These are phyloP conservation scores for Gobio gobio DNA, from an alignment of 2,113 vertebrate genomes.

Conservation along the genomic window DNA sequence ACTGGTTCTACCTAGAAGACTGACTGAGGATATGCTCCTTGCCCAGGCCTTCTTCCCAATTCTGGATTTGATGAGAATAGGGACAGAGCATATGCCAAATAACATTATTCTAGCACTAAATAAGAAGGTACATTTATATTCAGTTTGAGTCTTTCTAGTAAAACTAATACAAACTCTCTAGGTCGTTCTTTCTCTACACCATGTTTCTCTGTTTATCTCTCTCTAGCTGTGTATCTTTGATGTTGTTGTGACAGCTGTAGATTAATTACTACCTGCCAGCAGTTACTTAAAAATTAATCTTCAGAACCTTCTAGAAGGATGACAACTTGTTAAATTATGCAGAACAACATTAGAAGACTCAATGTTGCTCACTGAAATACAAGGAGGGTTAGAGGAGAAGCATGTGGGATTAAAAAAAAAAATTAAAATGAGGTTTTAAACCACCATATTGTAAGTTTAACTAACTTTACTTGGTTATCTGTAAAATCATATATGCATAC, in stretches of 20 bases:
- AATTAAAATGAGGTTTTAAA: background rate
- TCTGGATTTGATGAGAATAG: too few species aligned
- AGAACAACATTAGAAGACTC: constrained; percentile 34
- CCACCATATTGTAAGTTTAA: background rate
- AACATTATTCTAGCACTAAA: constrained; percentile 1
- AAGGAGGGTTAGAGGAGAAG: background rate
- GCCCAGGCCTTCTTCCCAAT: too few species aligned
- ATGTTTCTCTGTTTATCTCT: background rate
- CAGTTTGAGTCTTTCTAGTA: background rate
- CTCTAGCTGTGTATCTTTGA: constrained; percentile 45
- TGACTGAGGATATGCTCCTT: too few species aligned
- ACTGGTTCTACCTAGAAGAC: too few species aligned
- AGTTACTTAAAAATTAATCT: constrained; percentile 57
- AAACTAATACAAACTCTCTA: background rate
- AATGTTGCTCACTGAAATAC: constrained; percentile 33
- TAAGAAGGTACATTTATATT: background rate
- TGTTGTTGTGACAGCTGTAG: constrained; percentile 54
- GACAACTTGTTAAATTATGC: constrained; percentile 53
- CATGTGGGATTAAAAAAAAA: background rate
- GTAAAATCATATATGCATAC: background rate
- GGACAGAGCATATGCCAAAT: background rate
- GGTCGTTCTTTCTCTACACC: constrained; percentile 3
- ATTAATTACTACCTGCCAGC: constrained; percentile 58
- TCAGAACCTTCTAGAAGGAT: constrained; percentile 48
- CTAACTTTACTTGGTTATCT: background rate